Evolutionary conservation across 1,140 invertebrate genomes (phyloP).

Genomic region (Hyphantria cunea): DNA sequence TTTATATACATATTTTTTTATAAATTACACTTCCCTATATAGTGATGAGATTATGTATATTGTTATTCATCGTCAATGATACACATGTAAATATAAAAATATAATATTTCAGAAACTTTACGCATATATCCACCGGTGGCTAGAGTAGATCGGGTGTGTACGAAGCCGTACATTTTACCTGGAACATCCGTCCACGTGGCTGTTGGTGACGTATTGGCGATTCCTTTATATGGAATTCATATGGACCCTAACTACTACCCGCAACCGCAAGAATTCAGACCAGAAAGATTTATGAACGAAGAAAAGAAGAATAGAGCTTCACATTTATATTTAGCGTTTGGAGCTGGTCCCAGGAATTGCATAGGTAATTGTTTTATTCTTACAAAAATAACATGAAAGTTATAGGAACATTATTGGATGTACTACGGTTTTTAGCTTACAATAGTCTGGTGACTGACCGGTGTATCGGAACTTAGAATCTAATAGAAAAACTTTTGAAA

Average conservation of each 20-base stretch:
- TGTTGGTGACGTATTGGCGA: conserved; percentile 66
- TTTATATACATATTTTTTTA: too few relatives aligned
- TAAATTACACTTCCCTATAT: too few relatives aligned
- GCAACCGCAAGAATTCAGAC: conserved; percentile 82
- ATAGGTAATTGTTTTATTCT: conserved; percentile 81
- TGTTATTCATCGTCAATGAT: too few relatives aligned
- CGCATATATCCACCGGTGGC: conserved; percentile 83
- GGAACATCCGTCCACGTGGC: conserved; percentile 71
- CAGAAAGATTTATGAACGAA: conserved; percentile 83
- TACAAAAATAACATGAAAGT: too few relatives aligned
- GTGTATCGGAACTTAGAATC: too few relatives aligned
- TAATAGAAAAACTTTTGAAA: too few relatives aligned
- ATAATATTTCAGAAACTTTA: conserved; percentile 83
- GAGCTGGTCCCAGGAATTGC: conserved; percentile 87
- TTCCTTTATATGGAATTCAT: conserved; percentile 82
- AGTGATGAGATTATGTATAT: too few relatives aligned
- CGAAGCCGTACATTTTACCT: conserved; percentile 78
- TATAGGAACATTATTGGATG: too few relatives aligned
- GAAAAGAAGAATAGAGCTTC: conserved; percentile 72
- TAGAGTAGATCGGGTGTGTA: conserved; percentile 76
- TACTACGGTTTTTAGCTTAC: too few relatives aligned
- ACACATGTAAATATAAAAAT: conserved; percentile 3
- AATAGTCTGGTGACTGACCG: too few relatives aligned
- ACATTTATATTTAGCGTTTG: conserved; percentile 86
- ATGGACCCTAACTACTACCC: conserved; percentile 83